A percentile compares a stretch with the other conserved stretches of the same genome.
Conservation (phyloP, 1,140 invertebrate genomes). For the Drosophila grimshawi region DNA sequence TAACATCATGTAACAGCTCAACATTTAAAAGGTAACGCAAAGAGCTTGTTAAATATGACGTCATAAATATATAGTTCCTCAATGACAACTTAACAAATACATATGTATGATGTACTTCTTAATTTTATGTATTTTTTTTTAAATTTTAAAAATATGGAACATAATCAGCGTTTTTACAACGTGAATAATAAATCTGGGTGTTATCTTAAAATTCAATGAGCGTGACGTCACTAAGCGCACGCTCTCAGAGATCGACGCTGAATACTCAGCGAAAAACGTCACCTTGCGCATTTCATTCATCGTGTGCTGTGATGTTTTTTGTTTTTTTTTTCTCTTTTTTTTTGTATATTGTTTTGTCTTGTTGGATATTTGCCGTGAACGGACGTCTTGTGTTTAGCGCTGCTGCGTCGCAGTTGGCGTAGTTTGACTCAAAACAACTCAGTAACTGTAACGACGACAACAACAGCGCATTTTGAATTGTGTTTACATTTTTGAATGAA, state of each 20-base stretch:
- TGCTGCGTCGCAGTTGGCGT: constrained; percentile 58
- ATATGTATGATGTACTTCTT: too few species aligned
- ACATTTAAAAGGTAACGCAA: not conserved
- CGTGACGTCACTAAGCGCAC: constrained; percentile 16
- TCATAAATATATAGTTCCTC: not conserved
- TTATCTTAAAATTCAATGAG: not conserved
- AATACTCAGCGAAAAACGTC: too few species aligned
- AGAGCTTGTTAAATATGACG: not conserved
- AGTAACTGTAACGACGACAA: constrained; percentile 19
- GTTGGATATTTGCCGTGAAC: constrained; percentile 52
- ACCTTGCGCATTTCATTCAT: constrained; percentile 13
- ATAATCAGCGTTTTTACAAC: not conserved
- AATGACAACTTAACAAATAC: too few species aligned
- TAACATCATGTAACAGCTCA: not conserved
- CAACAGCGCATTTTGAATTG: constrained; percentile 29
- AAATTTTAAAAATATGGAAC: too few species aligned
- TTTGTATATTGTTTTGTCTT: constrained; percentile 42
- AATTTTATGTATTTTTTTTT: too few species aligned
- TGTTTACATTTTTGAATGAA: constrained; percentile 28
- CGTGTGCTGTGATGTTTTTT: constrained; percentile 37
- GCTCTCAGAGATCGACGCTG: constrained; percentile 17
- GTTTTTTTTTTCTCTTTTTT: constrained; percentile 27
- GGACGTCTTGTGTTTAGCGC: constrained; percentile 53
- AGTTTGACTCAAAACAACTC: constrained; percentile 51
- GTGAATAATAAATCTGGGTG: not conserved